Evolutionary conservation across 2,113 vertebrate species (phyloP).

Genomic region (Echinops telfairi): DNA sequence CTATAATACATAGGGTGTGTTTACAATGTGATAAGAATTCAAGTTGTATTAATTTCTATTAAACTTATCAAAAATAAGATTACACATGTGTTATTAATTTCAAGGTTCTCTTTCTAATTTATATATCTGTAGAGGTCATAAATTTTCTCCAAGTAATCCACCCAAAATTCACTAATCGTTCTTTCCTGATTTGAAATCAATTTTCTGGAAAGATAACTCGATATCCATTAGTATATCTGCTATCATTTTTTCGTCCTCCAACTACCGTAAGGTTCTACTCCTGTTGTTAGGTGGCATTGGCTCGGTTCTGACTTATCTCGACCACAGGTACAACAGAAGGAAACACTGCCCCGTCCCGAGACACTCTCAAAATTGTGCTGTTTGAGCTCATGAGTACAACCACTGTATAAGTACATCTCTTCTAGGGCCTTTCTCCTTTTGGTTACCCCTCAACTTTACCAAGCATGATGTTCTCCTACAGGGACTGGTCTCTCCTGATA

Average conservation of each 20-base stretch:
- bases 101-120: background rate
- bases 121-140: background rate
- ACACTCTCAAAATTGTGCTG: too few species aligned
- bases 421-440: too few species aligned
- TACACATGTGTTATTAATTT: background rate
- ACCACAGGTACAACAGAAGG: too few species aligned
- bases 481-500: too few species aligned
- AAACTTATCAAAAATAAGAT: conserved; percentile 14
- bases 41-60: background rate
- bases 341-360: too few species aligned
- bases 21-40: background rate
- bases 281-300: too few species aligned
- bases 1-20: background rate
- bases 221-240: background rate
- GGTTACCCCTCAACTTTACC: too few species aligned
- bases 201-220: background rate
- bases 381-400: too few species aligned
- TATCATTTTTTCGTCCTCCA: background rate
- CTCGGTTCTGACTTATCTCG: too few species aligned
- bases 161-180: background rate
- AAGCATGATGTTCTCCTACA: too few species aligned
- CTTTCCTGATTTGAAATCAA: background rate
- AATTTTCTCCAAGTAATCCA: background rate
- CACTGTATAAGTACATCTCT: too few species aligned
- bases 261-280: too few species aligned